phyloP scores from a whole-genome alignment of 2,113 vertebrate genomes.

The Odontophorus gujanensis region DNA sequence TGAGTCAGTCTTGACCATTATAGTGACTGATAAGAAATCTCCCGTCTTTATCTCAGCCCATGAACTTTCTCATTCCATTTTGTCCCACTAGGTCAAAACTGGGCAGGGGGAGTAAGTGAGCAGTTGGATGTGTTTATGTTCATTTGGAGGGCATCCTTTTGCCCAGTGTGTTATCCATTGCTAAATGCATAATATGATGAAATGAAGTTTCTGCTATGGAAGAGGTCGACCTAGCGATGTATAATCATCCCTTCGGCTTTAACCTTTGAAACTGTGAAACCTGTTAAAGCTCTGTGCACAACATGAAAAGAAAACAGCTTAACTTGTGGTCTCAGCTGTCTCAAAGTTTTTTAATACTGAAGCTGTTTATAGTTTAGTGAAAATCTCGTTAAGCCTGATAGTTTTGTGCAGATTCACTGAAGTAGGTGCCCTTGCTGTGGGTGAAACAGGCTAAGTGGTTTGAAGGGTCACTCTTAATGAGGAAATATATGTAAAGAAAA shows the following conservation, averaged over 20 bases:
- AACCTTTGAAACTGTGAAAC: slow-evolving; percentile 3
- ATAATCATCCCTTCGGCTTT: not conserved
- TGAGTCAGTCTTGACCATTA: not conserved
- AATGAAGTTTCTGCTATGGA: not conserved
- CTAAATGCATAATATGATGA: not conserved
- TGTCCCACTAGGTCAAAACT: not conserved
- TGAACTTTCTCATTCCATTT: not conserved
- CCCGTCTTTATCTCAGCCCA: not conserved
- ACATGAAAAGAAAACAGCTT: not conserved
- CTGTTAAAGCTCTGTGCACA: slow-evolving; percentile 17
- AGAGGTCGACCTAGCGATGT: not conserved
- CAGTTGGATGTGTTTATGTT: not conserved
- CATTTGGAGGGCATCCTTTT: not conserved
- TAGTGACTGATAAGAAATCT: not conserved
- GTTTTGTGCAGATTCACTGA: not conserved
- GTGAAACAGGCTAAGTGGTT: slow-evolving; percentile 6
- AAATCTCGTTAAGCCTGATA: slow-evolving; percentile 1
- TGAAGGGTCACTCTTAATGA: slow-evolving; percentile 40
- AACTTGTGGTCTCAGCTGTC: not conserved
- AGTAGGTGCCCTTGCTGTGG: not conserved
- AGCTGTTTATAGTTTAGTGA: not conserved
- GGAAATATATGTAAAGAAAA: not conserved
- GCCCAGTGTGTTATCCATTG: not conserved
- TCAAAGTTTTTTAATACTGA: slow-evolving; percentile 14
- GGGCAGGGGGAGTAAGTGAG: not conserved